phyloP scores from a whole-genome alignment of 2,888 invertebrate species.

The Dryadula phaetusa region DNA sequence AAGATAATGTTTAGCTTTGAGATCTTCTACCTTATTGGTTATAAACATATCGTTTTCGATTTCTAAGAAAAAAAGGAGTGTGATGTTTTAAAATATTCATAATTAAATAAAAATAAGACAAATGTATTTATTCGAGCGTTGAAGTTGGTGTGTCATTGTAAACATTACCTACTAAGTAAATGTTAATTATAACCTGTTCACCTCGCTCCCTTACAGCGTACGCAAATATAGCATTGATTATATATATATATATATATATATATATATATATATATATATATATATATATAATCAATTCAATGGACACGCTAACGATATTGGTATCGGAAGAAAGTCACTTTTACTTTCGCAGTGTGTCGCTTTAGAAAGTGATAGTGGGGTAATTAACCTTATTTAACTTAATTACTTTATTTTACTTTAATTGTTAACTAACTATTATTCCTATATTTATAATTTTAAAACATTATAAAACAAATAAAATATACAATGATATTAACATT shows the following conservation, averaged over 20 bases:
- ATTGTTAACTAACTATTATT: background rate
- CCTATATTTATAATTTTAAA: no score
- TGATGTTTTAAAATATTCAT: no score
- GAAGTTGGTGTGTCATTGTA: conserved; percentile 3
- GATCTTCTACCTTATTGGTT: no score
- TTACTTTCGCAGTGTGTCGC: conserved; percentile 41
- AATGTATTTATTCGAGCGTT: background rate
- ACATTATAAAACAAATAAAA: no score
- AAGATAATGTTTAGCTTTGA: no score
- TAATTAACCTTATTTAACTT: conserved; percentile 7
- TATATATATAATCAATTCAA: conserved; percentile 12
- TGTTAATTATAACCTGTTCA: conserved; percentile 9
- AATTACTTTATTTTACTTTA: background rate
- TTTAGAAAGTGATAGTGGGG: conserved; percentile 27
- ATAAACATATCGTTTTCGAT: no score
- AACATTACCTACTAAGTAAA: background rate
- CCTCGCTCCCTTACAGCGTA: background rate
- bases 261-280: background rate
- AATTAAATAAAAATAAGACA: background rate
- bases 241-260: background rate
- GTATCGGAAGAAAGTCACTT: conserved; percentile 43
- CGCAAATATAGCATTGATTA: background rate
- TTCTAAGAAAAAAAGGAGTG: no score
- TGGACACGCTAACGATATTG: conserved; percentile 4
- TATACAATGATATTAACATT: no score